Base-by-base conservation (phyloP, 2,888 invertebrate species). In the Heliconius sara region DNA sequence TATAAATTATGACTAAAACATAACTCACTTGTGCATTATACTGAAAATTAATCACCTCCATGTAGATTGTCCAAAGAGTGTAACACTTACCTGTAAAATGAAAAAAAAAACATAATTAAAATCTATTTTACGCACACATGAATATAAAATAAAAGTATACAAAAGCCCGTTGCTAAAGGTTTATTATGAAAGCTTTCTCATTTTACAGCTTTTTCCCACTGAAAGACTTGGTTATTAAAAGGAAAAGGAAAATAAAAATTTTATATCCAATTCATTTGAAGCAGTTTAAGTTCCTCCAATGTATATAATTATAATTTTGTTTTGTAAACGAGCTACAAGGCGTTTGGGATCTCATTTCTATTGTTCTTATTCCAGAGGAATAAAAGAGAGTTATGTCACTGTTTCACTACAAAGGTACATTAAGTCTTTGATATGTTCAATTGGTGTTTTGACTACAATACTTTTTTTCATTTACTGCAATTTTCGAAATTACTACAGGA, bases 251-350 rank as follows among this genome's bases (percentile, higher is more conserved):
- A 79, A 75, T 77, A 83, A 83, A 84, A 81, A 76, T 81, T 83
- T 85, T 86, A 86, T 83, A 82, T 83, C 82, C 83, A 83, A 83
- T 86, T 87, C 83, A 86, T 86, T 85, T 81, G 80, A 83, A 83
- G 83, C 83, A 82, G 82, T 82, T 79, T 80, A 81, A 80, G 79
- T 82, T 83, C 77, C 73, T 77, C 75, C 80, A 74, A 79, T 83
- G 81, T 82, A 79, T 70, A 73, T 81, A 81, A 70, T 80, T 80
- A 78, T 80, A 78, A 80, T 72, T 82, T 83, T 81, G 80, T 82
- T 74, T 60, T 68, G 39, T 39, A 68, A 68, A 78, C 67, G 67
- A 78, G n/a, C 47, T 34, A 9, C 34, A 13, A 34, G 30, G 30
- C 16, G 65, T 27, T 43, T 77, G 60, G 71, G 10, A 34, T 68